phyloP scores from a whole-genome alignment of 2,797 vertebrate genomes.

The Uromys caudimaculatus region DNA sequence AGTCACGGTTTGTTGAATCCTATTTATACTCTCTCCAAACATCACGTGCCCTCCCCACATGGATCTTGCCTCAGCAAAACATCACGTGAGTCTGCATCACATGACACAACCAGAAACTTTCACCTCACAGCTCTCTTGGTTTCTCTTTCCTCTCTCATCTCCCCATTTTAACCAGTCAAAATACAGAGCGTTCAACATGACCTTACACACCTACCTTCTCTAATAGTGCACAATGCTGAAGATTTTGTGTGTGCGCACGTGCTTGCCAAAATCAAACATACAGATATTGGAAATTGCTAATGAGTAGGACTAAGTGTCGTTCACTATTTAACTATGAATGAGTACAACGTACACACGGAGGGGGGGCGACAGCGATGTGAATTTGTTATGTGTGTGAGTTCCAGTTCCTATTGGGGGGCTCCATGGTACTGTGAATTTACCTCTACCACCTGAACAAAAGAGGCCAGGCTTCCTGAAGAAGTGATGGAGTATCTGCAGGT shows the following conservation, averaged over 20 bases:
- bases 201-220: background rate
- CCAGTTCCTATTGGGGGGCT: background rate
- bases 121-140: background rate
- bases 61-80: background rate
- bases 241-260: background rate
- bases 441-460: background rate
- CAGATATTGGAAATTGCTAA: constrained; percentile 12
- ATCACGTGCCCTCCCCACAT: no score
- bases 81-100: background rate
- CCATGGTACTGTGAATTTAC: background rate
- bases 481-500: background rate
- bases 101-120: background rate
- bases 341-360: fast-evolving
- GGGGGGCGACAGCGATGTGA: background rate
- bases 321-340: background rate
- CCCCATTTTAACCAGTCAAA: constrained; percentile 20
- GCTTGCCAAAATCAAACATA: constrained; percentile 31
- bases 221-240: background rate
- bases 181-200: background rate
- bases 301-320: background rate
- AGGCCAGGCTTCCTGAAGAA: background rate
- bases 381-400: background rate
- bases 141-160: background rate
- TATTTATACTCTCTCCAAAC: background rate
- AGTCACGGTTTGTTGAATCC: no score